Evolutionary conservation across 2,113 vertebrate species (phyloP).

Genomic region (Cheilinus undulatus): DNA sequence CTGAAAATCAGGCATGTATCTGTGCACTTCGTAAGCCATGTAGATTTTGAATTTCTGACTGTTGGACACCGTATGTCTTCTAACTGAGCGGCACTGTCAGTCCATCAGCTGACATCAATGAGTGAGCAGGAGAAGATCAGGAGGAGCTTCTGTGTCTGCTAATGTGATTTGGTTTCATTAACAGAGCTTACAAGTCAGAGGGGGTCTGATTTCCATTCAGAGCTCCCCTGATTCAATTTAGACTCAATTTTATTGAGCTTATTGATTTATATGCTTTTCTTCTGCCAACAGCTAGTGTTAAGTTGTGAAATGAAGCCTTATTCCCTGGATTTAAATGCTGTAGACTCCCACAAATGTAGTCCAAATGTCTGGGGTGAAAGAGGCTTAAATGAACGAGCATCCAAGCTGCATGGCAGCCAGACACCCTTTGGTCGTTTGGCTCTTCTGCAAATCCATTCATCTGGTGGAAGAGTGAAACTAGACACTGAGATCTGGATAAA

Average conservation of each 20-base stretch:
- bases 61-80: background rate
- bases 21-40: background rate
- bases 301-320: background rate
- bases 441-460: background rate
- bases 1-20: too few relatives aligned
- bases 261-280: background rate
- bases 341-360: background rate
- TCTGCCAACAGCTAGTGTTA: background rate
- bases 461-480: background rate
- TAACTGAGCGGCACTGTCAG: background rate
- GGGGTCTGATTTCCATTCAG: background rate
- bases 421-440: background rate
- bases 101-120: background rate
- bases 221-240: background rate
- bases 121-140: background rate
- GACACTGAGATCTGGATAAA: background rate
- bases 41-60: background rate
- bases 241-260: background rate
- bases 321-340: background rate
- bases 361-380: background rate
- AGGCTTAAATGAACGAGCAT: background rate
- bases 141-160: background rate
- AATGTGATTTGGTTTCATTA: background rate
- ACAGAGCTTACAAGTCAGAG: background rate
- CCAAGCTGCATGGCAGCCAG: background rate